A percentile compares a stretch with the other conserved stretches of the same genome.
Conservation (phyloP, 2,888 invertebrate genomes). For the Oscheius myriophilus region DNA sequence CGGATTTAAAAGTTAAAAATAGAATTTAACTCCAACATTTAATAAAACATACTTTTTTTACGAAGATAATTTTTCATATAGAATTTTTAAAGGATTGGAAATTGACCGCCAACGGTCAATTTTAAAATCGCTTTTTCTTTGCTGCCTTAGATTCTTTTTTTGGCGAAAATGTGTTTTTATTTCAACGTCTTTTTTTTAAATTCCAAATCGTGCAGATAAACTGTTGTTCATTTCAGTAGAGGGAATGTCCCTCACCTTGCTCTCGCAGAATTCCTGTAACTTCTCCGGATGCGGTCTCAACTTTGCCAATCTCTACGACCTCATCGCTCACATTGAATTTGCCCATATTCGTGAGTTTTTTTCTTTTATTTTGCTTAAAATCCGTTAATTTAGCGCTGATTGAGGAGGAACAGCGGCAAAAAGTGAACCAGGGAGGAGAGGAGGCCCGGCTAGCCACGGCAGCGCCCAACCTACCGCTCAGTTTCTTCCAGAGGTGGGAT, state of each 20-base stretch:
- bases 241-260: conserved; percentile 28
- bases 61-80: too few relatives aligned
- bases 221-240: background rate
- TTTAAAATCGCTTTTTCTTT: background rate
- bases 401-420: conserved; percentile 40
- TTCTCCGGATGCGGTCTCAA: conserved; percentile 39
- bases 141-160: background rate
- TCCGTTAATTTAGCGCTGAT: conserved; percentile 34
- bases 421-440: conserved; percentile 11
- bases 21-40: too few relatives aligned
- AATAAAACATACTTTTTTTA: too few relatives aligned
- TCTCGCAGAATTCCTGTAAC: conserved; percentile 31
- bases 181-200: background rate
- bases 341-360: conserved; percentile 45
- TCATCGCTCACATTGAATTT: conserved; percentile 51
- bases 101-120: too few relatives aligned
- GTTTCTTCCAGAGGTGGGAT: conserved; percentile 43
- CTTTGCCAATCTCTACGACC: conserved; percentile 47
- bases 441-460: conserved; percentile 13
- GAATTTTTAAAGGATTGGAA: too few relatives aligned
- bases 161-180: background rate
- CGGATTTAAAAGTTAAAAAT: too few relatives aligned
- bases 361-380: conserved; percentile 1
- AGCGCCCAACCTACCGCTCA: conserved; percentile 45
- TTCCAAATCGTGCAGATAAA: too few relatives aligned